Conservation (phyloP, 2,113 vertebrate species). For the Nyctibius bracteatus region DNA sequence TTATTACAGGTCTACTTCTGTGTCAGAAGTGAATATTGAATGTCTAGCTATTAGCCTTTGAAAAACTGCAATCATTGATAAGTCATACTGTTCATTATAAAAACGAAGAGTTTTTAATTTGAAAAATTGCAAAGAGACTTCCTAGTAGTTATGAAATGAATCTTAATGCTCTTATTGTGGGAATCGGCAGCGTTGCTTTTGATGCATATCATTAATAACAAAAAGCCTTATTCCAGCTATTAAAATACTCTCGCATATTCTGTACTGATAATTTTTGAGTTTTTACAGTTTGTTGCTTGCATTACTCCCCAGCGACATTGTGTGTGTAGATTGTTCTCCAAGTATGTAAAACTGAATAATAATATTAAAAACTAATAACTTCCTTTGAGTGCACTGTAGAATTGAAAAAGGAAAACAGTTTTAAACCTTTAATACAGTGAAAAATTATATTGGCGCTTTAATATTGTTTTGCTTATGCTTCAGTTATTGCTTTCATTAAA, state of each 20-base stretch:
- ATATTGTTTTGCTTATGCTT: conserved; percentile 61
- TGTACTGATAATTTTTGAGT: neutral
- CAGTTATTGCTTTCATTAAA: conserved; percentile 71
- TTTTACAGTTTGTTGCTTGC: conserved; percentile 30
- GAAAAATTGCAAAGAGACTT: conserved; percentile 40
- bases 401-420: conserved; percentile 19
- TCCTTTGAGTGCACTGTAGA: conserved; percentile 39
- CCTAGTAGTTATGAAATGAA: conserved; percentile 6
- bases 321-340: conserved; percentile 34
- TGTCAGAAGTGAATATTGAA: neutral
- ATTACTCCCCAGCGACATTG: conserved; percentile 29
- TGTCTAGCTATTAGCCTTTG: neutral
- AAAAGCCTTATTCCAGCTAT: conserved; percentile 5
- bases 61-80: conserved; percentile 11
- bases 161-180: conserved; percentile 38
- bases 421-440: conserved; percentile 60
- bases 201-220: conserved; percentile 40
- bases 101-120: conserved; percentile 31
- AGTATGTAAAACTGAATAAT: conserved; percentile 35
- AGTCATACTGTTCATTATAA: neutral
- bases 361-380: conserved; percentile 50
- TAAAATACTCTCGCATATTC: neutral
- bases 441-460: conserved; percentile 56
- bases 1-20: neutral
- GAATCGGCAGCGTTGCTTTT: conserved; percentile 15